Evolutionary conservation across 2,113 vertebrate genomes (phyloP), one percentile per base, ranked within the genome.

Genomic region (Climacteris rufus): DNA sequence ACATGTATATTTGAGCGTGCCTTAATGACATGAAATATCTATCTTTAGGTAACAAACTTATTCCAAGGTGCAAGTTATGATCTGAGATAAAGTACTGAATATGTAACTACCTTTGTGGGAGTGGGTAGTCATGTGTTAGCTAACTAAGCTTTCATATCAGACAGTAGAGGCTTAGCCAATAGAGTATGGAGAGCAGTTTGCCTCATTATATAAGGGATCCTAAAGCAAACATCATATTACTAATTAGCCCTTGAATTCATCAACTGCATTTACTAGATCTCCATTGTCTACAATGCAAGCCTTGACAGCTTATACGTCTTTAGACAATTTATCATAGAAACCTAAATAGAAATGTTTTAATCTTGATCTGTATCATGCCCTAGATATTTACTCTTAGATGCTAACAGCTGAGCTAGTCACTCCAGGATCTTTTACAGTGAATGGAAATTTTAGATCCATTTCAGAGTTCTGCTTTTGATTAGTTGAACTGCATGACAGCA

Each of bases 301-400:
- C 44, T 89, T 71, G 42, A 66, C 19, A 75, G 2, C 8, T 15
- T 10, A 3, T 42, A 27, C 44, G 9, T 60, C 30, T 37, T 33
- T 31, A 52, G 68, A 45, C 7, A 31, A 23, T 80, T 94, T 65
- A 47, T 83, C 33, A 28, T 13, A 92, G 45, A 65, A 45, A 42
- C 4, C 16, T 93, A 91, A 80, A 80, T 64, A 72, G 23, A 78
- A 72, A 27, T 54, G 40, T 68, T 93, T 89, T 56, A 56, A 22
- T 82, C 47, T 89, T 89, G 42, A 93, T 47, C 21, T 50, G 13
- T 52, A n/a, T 83, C 24, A 14, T 94, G 86, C 28, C 71, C 63
- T 76, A 92, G 71, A 69, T 95, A 90, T 84, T 91, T 91, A 83
- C 42, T 91, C 42, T 81, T 74, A 70, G 69, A 89, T 87, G 27